Evolutionary conservation across 2,888 invertebrate genomes (phyloP), one percentile per base, ranked within the genome.

Genomic region (Drosophila kokeensis): DNA sequence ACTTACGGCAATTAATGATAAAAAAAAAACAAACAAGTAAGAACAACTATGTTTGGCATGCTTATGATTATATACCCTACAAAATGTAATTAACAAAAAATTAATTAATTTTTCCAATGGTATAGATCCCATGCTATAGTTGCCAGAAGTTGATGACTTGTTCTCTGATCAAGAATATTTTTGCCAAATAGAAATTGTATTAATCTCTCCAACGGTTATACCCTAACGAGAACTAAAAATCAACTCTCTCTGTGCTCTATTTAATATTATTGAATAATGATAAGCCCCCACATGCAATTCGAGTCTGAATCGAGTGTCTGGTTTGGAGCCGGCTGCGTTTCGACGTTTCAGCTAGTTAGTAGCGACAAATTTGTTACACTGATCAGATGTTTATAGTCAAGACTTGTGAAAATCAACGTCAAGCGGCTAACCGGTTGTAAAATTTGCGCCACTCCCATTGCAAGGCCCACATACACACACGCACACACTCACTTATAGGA

Each of bases 341-440:
- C 13, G n/a, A 27, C 6, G 7, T 4, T 13, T 13, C n/a, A 30
- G 24, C 7, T 15, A 15, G 15, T 24, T 24, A 8, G 24, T n/a
- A 6, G 48, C 57, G 40, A 48, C 45, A 36, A 66, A 64, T 61
- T 59, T 71, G 79, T 79, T 76, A 69, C 79, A 73, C 42, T 42
- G 60, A 83, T 87, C 82, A 82, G 75, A 79, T 83, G 73, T 62
- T 86, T 45, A 65, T 40, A 45, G 60, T 29, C 81, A 65, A 53
- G 60, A 38, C 65, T 60, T 40, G 53, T 42, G 30, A 40, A 63
- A 58, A 42, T 38, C 76, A 62, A 61, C 63, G 24, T 13, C n/a
- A 29, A 49, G n/a, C 38, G 30, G 2, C 38, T 52, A 88, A 88
- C 83, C 61, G 84, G 83, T 83, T 85, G 27, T 40, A 30, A 50